Percentiles rank a stretch among this genome's conserved stretches.
These are phyloP conservation scores for Pseudobourletiella spinata DNA, from an alignment of 1,140 invertebrate species.

Conservation along the genomic window DNA sequence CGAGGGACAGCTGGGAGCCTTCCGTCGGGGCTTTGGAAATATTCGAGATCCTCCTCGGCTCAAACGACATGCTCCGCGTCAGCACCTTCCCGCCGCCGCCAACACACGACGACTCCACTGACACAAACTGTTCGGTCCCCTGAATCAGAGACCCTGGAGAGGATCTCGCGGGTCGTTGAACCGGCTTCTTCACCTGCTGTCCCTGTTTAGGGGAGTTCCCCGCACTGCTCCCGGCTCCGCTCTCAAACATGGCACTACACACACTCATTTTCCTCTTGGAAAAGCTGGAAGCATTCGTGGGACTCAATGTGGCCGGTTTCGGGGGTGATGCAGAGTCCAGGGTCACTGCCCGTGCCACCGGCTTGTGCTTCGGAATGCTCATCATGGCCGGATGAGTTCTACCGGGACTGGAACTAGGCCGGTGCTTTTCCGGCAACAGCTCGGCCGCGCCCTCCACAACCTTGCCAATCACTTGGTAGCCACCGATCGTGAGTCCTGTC, in stretches of 20 bases:
- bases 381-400: neutral
- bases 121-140: no score
- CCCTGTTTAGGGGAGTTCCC: no score
- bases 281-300: neutral
- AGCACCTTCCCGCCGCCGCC: neutral
- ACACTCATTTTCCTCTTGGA: constrained; percentile 10
- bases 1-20: neutral
- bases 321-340: neutral
- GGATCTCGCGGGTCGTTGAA: constrained; percentile 9
- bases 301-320: no score
- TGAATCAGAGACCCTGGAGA: constrained; percentile 10
- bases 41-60: neutral
- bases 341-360: neutral
- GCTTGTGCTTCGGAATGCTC: no score
- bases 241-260: neutral
- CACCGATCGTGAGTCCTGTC: constrained; percentile 14
- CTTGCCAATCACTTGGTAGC: constrained; percentile 16
- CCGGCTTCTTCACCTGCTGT: constrained; percentile 18
- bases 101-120: neutral
- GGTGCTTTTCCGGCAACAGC: neutral
- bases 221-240: neutral
- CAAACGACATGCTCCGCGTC: neutral
- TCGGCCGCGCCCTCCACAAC: no score
- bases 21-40: neutral
- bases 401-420: neutral